phyloP scores from a whole-genome alignment of 2,113 vertebrate species.

The Atherinomorus stipes region DNA sequence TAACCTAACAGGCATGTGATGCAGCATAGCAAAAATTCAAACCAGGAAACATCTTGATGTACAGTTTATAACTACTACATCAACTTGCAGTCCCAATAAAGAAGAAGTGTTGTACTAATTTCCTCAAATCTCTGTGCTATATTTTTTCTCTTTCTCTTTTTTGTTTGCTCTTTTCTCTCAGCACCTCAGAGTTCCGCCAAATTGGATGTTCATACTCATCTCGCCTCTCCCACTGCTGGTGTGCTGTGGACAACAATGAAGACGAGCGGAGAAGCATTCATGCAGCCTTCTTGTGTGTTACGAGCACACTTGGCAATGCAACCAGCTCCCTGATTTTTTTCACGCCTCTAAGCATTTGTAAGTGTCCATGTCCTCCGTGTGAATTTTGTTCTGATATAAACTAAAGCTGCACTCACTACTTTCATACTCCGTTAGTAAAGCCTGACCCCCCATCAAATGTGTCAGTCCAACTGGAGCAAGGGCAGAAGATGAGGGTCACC shows the following conservation, averaged over 20 bases:
- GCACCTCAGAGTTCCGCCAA: background rate
- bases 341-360: conserved; percentile 66
- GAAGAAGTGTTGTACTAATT: background rate
- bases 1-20: too few relatives aligned
- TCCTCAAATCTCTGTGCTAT: background rate
- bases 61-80: background rate
- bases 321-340: conserved; percentile 60
- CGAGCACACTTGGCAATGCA: conserved; percentile 63
- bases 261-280: conserved; percentile 43
- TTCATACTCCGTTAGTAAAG: conserved; percentile 69
- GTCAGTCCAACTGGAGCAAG: conserved; percentile 36
- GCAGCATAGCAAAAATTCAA: background rate
- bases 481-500: conserved; percentile 59
- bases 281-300: conserved; percentile 74
- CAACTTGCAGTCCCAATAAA: background rate
- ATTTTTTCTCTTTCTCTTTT: background rate
- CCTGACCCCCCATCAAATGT: conserved; percentile 77
- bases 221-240: conserved; percentile 73
- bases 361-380: conserved; percentile 28
- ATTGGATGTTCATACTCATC: conserved; percentile 70
- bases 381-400: background rate
- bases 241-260: conserved; percentile 66
- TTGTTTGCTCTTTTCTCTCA: background rate
- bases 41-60: background rate
- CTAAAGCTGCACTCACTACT: background rate